Evolutionary conservation across 2,888 invertebrate species (phyloP).

Genomic region (Augiades crinisus): DNA sequence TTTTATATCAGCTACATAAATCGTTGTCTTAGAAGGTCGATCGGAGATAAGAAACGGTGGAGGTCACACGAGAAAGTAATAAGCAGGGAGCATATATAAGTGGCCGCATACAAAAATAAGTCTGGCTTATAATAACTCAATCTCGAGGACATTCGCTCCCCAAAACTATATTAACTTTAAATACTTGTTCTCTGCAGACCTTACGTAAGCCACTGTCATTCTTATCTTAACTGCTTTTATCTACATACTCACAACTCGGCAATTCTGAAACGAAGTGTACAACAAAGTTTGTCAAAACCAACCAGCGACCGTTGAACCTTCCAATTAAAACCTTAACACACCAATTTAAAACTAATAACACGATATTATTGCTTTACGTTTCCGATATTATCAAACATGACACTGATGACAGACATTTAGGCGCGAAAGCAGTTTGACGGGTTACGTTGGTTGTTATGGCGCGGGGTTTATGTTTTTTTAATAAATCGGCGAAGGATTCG

Average conservation of each 20-base stretch:
- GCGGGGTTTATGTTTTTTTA: constrained; percentile 36
- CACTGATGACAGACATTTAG: constrained; percentile 39
- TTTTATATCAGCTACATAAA: constrained; percentile 8
- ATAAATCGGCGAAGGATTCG: constrained; percentile 43
- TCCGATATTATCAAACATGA: constrained; percentile 4
- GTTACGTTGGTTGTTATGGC: constrained; percentile 34
- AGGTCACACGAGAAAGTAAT: constrained; percentile 19
- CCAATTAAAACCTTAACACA: constrained; percentile 44
- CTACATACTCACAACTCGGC: constrained; percentile 64
- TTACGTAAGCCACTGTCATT: constrained; percentile 65
- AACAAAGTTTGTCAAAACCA: constrained; percentile 41
- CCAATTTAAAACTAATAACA: constrained; percentile 58
- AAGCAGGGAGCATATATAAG: constrained; percentile 15
- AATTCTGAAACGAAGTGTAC: constrained; percentile 34
- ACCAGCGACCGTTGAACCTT: constrained; percentile 53
- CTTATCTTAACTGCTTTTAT: constrained; percentile 51
- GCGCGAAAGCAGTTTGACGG: constrained; percentile 50
- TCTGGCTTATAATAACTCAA: constrained; percentile 7
- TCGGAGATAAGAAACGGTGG: constrained; percentile 12
- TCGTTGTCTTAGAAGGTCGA: constrained; percentile 20
- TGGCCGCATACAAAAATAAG: constrained; percentile 17
- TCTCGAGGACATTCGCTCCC: constrained; percentile 15
- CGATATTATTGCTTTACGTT: constrained; percentile 66
- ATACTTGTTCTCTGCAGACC: constrained; percentile 45
- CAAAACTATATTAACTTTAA: constrained; percentile 42